Percentiles rank a stretch among this genome's conserved stretches.
These are phyloP conservation scores for Hydrolagus colliei DNA, from an alignment of 2,797 vertebrate species.

Conservation along the genomic window DNA sequence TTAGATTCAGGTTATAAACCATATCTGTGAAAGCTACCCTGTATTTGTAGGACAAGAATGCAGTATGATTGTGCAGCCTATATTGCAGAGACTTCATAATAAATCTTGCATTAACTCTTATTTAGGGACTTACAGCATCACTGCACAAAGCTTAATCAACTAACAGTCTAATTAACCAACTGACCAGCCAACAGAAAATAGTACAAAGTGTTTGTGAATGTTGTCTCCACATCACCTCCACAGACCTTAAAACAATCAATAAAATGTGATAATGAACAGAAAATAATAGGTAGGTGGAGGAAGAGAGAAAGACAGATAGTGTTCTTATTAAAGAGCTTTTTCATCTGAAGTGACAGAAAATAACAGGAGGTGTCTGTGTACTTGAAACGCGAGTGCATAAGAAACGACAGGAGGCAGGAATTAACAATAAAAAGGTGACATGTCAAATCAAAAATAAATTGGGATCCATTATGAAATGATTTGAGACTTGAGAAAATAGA, in stretches of 20 bases:
- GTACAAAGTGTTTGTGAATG: background rate
- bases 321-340: background rate
- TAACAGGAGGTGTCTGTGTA: background rate
- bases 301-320: background rate
- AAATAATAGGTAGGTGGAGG: background rate
- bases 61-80: too few species aligned
- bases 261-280: constrained; percentile 6
- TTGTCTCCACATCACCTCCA: background rate
- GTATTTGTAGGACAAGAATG: background rate
- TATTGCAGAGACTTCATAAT: too few species aligned
- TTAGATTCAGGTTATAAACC: background rate
- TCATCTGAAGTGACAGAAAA: constrained; percentile 5
- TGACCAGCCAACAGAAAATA: too few species aligned
- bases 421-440: constrained; percentile 23
- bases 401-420: constrained; percentile 12
- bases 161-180: background rate
- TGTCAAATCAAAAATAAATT: constrained; percentile 23
- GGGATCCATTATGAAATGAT: constrained; percentile 19
- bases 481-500: background rate
- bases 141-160: background rate
- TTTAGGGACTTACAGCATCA: background rate
- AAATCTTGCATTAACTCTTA: too few species aligned
- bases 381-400: constrained; percentile 5
- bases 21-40: background rate
- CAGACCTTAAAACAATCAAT: background rate